Evolutionary conservation across 2,888 invertebrate species (phyloP).

Genomic region (Stenotaenia linearis): DNA sequence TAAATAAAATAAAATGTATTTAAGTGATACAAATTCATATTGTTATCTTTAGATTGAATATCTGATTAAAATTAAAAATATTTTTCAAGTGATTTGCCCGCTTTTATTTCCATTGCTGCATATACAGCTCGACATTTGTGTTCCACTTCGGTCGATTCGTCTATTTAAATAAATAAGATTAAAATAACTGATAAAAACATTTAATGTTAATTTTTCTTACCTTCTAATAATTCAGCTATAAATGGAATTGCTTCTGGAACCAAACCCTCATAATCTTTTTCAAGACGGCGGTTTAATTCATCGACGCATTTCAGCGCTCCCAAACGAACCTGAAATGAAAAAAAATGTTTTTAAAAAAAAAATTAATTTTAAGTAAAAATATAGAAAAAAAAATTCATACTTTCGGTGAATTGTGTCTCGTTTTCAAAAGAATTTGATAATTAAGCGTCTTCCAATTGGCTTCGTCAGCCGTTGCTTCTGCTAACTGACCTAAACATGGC

Average conservation of each 20-base stretch:
- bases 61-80: conserved; percentile 45
- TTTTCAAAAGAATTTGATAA: conserved; percentile 82
- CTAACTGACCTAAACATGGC: conserved; percentile 76
- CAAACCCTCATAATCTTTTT: conserved; percentile 79
- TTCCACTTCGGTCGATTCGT: conserved; percentile 63
- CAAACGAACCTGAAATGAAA: conserved; percentile 55
- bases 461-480: conserved; percentile 75
- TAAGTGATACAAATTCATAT: too few relatives aligned
- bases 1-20: background rate
- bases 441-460: conserved; percentile 83
- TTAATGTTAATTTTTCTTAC: conserved; percentile 52
- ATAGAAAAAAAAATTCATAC: conserved; percentile 51
- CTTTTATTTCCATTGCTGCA: conserved; percentile 73
- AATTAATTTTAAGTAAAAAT: background rate
- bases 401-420: conserved; percentile 66
- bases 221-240: conserved; percentile 86
- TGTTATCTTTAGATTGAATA: background rate
- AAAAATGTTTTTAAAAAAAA: conserved; percentile 32
- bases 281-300: conserved; percentile 73
- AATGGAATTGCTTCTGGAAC: conserved; percentile 91
- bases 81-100: conserved; percentile 79
- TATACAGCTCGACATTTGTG: conserved; percentile 71
- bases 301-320: conserved; percentile 66
- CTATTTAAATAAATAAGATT: conserved; percentile 42
- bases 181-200: background rate